phyloP scores from a whole-genome alignment of 2,113 vertebrate genomes.

The Gnathonemus longibarbis region DNA sequence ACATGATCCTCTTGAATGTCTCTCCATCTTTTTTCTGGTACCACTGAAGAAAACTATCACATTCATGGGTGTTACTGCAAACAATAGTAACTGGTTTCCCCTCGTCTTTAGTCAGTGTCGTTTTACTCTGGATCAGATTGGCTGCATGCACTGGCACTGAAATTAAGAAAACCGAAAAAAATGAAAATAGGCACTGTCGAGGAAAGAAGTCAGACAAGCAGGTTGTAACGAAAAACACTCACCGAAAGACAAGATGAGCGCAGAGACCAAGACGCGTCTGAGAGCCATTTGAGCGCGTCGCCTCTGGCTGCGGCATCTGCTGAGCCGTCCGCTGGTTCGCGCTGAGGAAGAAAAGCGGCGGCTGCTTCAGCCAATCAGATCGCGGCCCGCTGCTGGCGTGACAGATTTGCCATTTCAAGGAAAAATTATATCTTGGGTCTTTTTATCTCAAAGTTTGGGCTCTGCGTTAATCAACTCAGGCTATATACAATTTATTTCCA shows the following conservation, averaged over 20 bases:
- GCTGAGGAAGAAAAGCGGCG: neutral
- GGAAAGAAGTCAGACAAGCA: neutral
- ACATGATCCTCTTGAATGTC: constrained; percentile 1
- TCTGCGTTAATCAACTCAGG: neutral
- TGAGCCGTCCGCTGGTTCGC: neutral
- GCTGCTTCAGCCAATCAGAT: neutral
- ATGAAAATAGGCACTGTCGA: neutral
- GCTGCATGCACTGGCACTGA: neutral
- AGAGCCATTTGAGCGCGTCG: neutral
- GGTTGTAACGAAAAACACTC: neutral
- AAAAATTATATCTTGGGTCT: neutral
- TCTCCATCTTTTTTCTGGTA: constrained; percentile 24
- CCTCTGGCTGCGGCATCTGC: neutral
- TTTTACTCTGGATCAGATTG: neutral
- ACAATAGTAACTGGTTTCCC: neutral
- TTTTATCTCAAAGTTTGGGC: neutral
- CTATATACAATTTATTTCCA: neutral
- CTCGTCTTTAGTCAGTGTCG: neutral
- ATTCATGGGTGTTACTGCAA: constrained; percentile 16
- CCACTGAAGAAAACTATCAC: neutral
- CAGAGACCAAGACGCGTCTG: neutral
- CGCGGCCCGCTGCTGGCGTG: neutral
- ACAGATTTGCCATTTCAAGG: neutral
- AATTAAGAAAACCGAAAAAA: neutral
- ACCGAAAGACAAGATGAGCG: neutral